Percentiles rank a stretch among this genome's conserved stretches.
phyloP scores from a whole-genome alignment of 1,140 invertebrate species.

The Lepidurus couesii region DNA sequence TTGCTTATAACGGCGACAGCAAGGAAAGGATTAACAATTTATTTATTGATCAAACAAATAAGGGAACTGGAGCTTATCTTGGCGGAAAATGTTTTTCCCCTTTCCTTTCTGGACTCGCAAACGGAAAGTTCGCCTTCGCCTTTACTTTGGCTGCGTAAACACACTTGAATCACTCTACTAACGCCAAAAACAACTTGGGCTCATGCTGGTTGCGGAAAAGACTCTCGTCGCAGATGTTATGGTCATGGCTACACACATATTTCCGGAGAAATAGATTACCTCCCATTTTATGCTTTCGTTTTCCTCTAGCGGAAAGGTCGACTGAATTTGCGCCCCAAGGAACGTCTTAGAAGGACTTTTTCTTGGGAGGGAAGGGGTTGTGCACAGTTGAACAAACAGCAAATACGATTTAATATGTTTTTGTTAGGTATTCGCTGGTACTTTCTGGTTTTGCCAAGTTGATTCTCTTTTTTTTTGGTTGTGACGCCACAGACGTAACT shows the following conservation, averaged over 20 bases:
- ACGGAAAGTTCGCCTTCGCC: background rate
- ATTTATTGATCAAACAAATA: conserved; percentile 9
- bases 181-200: background rate
- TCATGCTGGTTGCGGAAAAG: background rate
- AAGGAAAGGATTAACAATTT: background rate
- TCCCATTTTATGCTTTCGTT: background rate
- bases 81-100: background rate
- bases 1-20: background rate
- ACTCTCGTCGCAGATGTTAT: background rate
- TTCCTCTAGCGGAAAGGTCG: too few species aligned
- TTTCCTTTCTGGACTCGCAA: background rate
- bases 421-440: too few species aligned
- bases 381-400: too few species aligned
- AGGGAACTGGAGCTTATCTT: background rate
- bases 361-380: too few species aligned
- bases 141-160: background rate
- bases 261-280: background rate
- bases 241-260: background rate
- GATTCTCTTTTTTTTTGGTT: too few species aligned
- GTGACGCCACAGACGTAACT: too few species aligned
- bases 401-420: too few species aligned
- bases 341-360: too few species aligned
- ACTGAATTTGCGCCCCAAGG: too few species aligned
- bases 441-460: too few species aligned
- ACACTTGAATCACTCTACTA: background rate